These are phyloP conservation scores for Ceratotherium simum DNA, from an alignment of 2,113 vertebrate species.

Conservation along the genomic window DNA sequence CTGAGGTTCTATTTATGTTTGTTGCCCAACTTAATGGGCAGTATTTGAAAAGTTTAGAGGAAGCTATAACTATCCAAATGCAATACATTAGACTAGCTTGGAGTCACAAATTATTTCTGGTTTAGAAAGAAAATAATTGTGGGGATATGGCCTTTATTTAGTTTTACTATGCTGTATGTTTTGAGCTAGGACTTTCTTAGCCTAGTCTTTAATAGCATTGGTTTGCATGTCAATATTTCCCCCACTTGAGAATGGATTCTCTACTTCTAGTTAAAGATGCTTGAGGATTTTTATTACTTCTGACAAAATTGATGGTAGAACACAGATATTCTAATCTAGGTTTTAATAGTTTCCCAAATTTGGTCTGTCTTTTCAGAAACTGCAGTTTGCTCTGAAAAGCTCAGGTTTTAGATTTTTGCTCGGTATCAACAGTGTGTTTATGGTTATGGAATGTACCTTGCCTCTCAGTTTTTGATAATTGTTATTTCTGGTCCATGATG, in stretches of 20 bases:
- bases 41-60: constrained; percentile 25
- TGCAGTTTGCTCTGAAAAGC: background rate
- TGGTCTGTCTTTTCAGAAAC: constrained; percentile 35
- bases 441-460: background rate
- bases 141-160: constrained; percentile 2
- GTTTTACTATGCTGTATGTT: constrained; percentile 1
- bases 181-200: constrained; percentile 27
- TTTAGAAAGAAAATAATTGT: constrained; percentile 52
- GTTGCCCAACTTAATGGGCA: background rate
- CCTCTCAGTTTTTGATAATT: constrained; percentile 46
- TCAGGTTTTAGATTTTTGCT: constrained; percentile 26
- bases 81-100: background rate
- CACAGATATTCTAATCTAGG: background rate
- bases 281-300: constrained; percentile 54
- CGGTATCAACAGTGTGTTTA: background rate
- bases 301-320: constrained; percentile 33
- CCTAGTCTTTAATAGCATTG: constrained; percentile 23
- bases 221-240: constrained; percentile 29
- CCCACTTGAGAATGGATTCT: constrained; percentile 21
- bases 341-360: constrained; percentile 42
- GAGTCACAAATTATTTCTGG: constrained; percentile 40
- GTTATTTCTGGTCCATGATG: constrained; percentile 22
- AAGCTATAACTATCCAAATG: constrained; percentile 37
- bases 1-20: constrained; percentile 56
- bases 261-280: constrained; percentile 53